phyloP scores from a whole-genome alignment of 2,113 vertebrate species.

The Balaeniceps rex region DNA sequence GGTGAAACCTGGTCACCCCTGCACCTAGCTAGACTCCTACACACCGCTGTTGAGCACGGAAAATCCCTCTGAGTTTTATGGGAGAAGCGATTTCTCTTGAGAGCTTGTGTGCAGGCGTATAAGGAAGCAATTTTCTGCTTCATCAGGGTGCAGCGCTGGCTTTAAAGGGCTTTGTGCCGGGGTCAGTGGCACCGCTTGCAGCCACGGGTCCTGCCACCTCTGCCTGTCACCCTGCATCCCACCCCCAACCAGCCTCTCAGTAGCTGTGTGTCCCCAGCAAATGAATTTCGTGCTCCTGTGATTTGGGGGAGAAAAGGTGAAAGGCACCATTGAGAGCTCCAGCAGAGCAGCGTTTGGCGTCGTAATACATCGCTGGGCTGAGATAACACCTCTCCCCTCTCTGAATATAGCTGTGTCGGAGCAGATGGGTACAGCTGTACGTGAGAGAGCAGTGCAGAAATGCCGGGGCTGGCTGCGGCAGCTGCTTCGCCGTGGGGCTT shows the following conservation, averaged over 20 bases:
- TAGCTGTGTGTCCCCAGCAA: background rate
- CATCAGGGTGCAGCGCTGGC: background rate
- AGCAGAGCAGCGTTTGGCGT: background rate
- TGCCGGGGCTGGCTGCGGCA: fast-evolving
- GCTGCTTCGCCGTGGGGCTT: fast-evolving
- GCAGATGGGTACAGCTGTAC: background rate
- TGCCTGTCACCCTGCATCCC: background rate
- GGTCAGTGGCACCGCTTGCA: background rate
- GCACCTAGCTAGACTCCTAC: background rate
- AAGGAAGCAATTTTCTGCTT: background rate
- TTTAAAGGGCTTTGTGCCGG: background rate
- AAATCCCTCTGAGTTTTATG: background rate
- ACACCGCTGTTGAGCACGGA: fast-evolving
- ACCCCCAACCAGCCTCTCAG: background rate
- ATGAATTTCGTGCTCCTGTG: background rate
- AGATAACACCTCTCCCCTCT: background rate
- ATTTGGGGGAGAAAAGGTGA: background rate
- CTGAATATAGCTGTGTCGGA: background rate
- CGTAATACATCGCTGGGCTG: background rate
- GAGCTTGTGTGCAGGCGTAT: background rate
- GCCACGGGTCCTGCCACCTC: background rate
- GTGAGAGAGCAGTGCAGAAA: background rate
- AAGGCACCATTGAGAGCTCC: fast-evolving
- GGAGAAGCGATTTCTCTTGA: background rate
- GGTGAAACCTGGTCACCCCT: background rate